Percentiles rank a stretch among this genome's conserved stretches.
These are phyloP conservation scores for Gobius niger DNA, from an alignment of 2,113 vertebrate species.

Conservation along the genomic window DNA sequence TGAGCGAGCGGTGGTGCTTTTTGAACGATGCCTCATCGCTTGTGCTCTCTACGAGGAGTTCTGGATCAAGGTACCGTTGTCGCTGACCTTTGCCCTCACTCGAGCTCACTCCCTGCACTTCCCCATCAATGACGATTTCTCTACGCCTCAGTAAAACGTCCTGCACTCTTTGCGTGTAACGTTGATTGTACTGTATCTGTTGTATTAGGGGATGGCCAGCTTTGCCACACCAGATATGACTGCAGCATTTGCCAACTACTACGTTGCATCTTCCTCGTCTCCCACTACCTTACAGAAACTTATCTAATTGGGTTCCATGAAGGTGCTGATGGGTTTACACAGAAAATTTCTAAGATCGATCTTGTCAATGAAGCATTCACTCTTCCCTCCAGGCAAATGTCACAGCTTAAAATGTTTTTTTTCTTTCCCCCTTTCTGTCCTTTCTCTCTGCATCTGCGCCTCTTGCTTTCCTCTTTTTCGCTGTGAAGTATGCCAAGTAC, in stretches of 20 bases:
- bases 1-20: constrained; percentile 96
- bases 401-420: constrained; percentile 64
- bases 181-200: constrained; percentile 99
- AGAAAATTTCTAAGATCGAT: constrained; percentile 96
- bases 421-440: constrained; percentile 53
- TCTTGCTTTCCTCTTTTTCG: constrained; percentile 80
- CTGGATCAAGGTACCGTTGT: constrained; percentile 93
- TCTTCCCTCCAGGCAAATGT: constrained; percentile 71
- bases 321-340: constrained; percentile 99
- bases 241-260: constrained; percentile 99
- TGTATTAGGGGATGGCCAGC: constrained; percentile 99
- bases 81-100: constrained; percentile 27
- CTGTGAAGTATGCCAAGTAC: constrained; percentile 97
- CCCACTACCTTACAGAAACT: constrained; percentile 99
- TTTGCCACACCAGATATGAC: constrained; percentile 99
- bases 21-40: constrained; percentile 98
- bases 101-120: constrained; percentile 70
- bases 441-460: constrained; percentile 53
- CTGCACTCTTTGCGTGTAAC: constrained; percentile 98
- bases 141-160: constrained; percentile 89
- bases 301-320: constrained; percentile 99
- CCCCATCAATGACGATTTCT: constrained; percentile 87
- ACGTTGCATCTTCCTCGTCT: constrained; percentile 99
- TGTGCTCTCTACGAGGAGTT: constrained; percentile 99
- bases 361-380: constrained; percentile 91